phyloP scores from a whole-genome alignment of 2,888 invertebrate species.

The Acanthosepion lycidas region DNA sequence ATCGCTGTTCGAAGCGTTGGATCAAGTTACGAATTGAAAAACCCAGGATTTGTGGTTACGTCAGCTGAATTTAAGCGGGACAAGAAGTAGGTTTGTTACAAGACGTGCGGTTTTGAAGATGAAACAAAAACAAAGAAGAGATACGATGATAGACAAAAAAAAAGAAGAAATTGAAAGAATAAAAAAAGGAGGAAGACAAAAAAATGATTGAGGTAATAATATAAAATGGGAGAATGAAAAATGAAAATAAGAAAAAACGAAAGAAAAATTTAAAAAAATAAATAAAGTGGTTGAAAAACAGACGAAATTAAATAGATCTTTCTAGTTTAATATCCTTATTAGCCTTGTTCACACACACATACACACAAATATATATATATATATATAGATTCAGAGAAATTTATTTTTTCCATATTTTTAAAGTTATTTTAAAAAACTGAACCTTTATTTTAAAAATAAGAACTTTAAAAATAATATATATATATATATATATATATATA shows the following conservation, averaged over 20 bases:
- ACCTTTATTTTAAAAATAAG: too few species aligned
- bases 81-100: background rate
- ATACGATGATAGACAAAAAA: too few species aligned
- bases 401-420: too few species aligned
- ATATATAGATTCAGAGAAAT: too few species aligned
- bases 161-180: background rate
- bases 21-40: background rate
- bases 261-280: background rate
- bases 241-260: background rate
- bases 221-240: background rate
- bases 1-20: background rate
- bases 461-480: too few species aligned
- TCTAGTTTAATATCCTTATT: too few species aligned
- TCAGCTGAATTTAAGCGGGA: background rate
- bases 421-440: too few species aligned
- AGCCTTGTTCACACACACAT: too few species aligned
- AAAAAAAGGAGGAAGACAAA: background rate
- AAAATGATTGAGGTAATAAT: background rate
- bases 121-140: background rate
- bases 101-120: background rate
- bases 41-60: background rate
- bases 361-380: too few species aligned
- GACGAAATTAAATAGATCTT: background rate
- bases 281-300: background rate
- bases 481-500: too few species aligned